Percentiles rank a stretch among this genome's conserved stretches.
Conservation (phyloP, 2,113 vertebrate species). For the Smithornis capensis region DNA sequence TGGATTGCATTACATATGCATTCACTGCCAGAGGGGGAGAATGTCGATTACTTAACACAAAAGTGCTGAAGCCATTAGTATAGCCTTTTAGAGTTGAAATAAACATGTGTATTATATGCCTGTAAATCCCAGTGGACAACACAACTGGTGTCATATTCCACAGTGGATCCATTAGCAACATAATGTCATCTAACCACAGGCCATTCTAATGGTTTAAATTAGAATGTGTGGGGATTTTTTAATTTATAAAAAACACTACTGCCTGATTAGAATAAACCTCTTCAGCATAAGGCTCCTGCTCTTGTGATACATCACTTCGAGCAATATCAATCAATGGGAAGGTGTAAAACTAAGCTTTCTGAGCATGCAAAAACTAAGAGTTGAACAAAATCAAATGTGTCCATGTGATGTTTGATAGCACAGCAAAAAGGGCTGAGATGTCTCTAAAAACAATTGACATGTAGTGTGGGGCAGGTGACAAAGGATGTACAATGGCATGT, state of each 20-base stretch:
- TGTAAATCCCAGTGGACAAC: conserved; percentile 68
- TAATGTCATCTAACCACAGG: conserved; percentile 74
- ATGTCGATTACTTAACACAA: conserved; percentile 76
- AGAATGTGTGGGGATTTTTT: conserved; percentile 51
- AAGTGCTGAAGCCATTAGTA: conserved; percentile 81
- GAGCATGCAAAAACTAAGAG: background rate
- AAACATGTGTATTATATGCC: conserved; percentile 76
- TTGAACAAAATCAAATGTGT: background rate
- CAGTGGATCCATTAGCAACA: conserved; percentile 78
- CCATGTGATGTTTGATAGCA: background rate
- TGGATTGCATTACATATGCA: conserved; percentile 70
- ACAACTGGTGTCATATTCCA: conserved; percentile 78
- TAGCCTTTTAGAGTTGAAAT: conserved; percentile 76
- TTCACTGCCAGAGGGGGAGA: conserved; percentile 56
- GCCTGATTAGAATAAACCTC: conserved; percentile 27
- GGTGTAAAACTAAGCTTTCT: background rate
- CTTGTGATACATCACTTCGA: background rate
- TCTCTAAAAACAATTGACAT: conserved; percentile 17
- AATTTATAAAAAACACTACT: background rate
- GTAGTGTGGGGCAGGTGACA: conserved; percentile 15
- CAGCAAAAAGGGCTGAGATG: background rate
- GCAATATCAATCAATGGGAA: background rate
- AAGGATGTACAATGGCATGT: background rate
- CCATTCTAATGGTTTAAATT: conserved; percentile 77
- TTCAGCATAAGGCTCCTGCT: conserved; percentile 35